Base-by-base conservation (phyloP, 1,140 invertebrate genomes). In the Drosophila kohkoa region DNA sequence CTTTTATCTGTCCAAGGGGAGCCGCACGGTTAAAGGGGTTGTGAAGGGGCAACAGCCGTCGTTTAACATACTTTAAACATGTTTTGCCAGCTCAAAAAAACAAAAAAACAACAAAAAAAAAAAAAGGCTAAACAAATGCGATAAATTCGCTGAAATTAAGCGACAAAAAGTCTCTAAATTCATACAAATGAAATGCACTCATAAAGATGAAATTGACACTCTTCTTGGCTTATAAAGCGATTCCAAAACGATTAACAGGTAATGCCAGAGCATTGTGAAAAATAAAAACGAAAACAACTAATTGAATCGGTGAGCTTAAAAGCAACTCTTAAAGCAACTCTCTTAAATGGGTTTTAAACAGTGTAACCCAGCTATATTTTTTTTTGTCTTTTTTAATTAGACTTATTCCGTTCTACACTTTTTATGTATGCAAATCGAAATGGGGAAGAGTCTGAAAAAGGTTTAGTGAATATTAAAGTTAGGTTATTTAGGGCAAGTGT, bases 61-160 rank as follows among this genome's bases (percentile, higher is more conserved):
- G 68, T 87, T 87, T 88, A 82, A 75, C 83, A 88, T 87, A 79
- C 80, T 83, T 87, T 83, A 82, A 87, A 83, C 80, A 83, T 87
- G 83, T 87, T 88, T 74, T 86, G 63, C 71, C 60, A 73, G 68
- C 52, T 13, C 41, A 35, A 30, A 7, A 48, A 41, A 58, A 46
- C 41, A 25, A 49, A 20, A 52, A 28, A 28, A 13, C 10, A 49
- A 38, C 30, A 20, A 20, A 20, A 2, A 20, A 20, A 2, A 20
- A 20, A 55, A 38, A 51, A 60, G 66, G 48, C 20, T 25, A 41
- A 32, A 68, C 79, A 82, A 81, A 82, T 81, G 79, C 79, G 57
- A 79, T 77, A 86, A 82, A 87, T 79, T 88, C 49, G 71, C 63
- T 35, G 73, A 73, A 76, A 82, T 81, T 75, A 81, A 67, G 75